Base-by-base conservation (phyloP, 2,888 invertebrate species). In the Antheraea assamensis region DNA sequence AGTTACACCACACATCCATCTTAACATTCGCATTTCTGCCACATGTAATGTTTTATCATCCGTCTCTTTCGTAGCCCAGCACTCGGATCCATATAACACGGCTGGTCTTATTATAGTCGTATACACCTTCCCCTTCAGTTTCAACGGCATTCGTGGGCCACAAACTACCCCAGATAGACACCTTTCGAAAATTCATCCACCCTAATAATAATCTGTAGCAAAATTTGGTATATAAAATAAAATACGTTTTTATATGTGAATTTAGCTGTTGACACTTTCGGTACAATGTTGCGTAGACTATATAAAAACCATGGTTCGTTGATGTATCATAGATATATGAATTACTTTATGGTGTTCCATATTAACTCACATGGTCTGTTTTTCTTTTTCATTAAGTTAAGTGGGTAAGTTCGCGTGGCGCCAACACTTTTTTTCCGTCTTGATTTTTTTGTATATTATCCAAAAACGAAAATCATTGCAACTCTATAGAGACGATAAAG, bases 251-350 rank as follows among this genome's bases (percentile, higher is more conserved):
- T 2, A 58, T 58, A 0, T 58, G n/a, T 58, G 58, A 24, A 24
- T 58, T 24, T 58, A 21, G 7, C 10, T 24, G 24, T 24, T 58
- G n/a, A 58, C 58, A 58, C 58, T 24, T 24, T 58, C 13, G 24
- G 13, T 24, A n/a, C n/a, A 2, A 58, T 58, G 58, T 66, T 66
- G 31, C 30, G 17, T 66, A 31, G 66, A 66, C 31, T 66, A 21
- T 66, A 66, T 15, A 21, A 66, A 24, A 58, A 58, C 58, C 58
- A 24, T 58, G 58, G 24, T 58, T 24, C 24, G 13, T 58, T 24
- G 66, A 27, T 30, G 71, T 55, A n/a, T n/a, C n/a, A n/a, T n/a
- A n/a, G n/a, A n/a, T n/a, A 72, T 73, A 71, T 75, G 78, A 76
- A 75, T 76, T 76, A 71, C 74, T 52, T 70, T 17, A 71, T 42